Base-by-base conservation (phyloP, 2,113 vertebrate genomes). In the Tetrao urogallus region DNA sequence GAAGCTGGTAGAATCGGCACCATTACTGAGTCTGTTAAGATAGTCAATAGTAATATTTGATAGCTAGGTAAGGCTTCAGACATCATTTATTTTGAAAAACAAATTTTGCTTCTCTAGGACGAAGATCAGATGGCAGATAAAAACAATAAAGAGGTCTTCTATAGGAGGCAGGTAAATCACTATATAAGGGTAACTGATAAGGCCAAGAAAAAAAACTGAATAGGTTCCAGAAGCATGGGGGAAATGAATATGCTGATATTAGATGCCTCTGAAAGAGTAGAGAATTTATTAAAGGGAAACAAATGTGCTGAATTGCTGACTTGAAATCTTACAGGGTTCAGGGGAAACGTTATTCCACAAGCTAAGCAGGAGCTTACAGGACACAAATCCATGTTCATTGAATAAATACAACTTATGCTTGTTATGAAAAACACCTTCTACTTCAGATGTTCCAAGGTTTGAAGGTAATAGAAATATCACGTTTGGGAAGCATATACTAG, bases 231-330 rank as follows among this genome's bases (percentile, higher is more conserved):
- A 86, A 84, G 32, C 3, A 3, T 54, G 43, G 22, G 54, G 63
- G 65, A 89, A 94, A 88, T 48, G 20, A 75, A 24, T 61, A 38
- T 66, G 40, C 65, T 89, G 78, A 43, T 85, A 75, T 76, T 7
- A 87, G 63, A 19, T 82, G 75, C 58, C 74, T 57, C 71, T 82
- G 91, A 73, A 82, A 24, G 73, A 73, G 66, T 42, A 82, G 34
- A 70, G 61, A 43, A 66, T 88, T 86, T 85, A 89, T 80, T 82
- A 76, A 70, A 36, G 70, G 30, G 58, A 85, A 94, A 89, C 73
- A 80, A 64, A 28, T 5, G 32, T 22, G 7, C 43, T 38, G 67
- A 56, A 47, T 56, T 92, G 27, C 72, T 38, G 18, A 43, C 57
- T 92, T 58, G 57, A 88, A 80, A 56, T 77, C 66, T 56, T 76